Base-by-base conservation (phyloP, 2,113 vertebrate genomes). In the Melanostigma gelatinosum region DNA sequence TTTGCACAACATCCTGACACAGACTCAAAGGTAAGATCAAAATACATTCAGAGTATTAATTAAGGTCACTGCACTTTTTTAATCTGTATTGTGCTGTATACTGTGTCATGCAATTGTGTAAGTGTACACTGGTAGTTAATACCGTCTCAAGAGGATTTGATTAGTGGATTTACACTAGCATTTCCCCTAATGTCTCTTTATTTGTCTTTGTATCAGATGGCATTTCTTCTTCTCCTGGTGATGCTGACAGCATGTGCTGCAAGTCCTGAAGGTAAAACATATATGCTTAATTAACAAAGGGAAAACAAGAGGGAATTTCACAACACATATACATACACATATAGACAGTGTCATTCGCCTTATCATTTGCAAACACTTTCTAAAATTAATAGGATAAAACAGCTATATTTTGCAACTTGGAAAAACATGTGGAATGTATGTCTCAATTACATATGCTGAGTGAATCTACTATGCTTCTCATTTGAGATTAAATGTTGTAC, bases 181-280 rank as follows among this genome's bases (percentile, higher is more conserved):
- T 40, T 29, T 58, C 20, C 10, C 29, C 27, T 20, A 20, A 10
- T 61, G 18, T 34, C 29, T 38, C 3, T 38, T 63, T n/a, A 72
- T 70, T 82, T 72, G 1, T 66, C 15, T 60, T 68, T 68, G 16
- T 55, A 24, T 79, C 42, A 93, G 90, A 92, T 91, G 90, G 60
- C 20, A 8, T 16, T 79, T 46, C 20, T 88, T 38, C 22, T 82
- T 32, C 16, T 86, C n/a, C 16, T 89, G 77, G 10, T 79, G 54
- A 70, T 79, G 70, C 64, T 91, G 72, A 50, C 71, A 12, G 36
- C 60, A 57, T 82, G 84, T 62, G 77, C 81, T 75, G 85, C 83
- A 70, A 7, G 0, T 15, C 36, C n/a, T 52, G 27, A 78, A 86
- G 90, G 90, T 91, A 85, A 68, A 57, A 2, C 13, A 54, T 54